phyloP scores from a whole-genome alignment of 2,113 vertebrate genomes.

The Rhea americana region DNA sequence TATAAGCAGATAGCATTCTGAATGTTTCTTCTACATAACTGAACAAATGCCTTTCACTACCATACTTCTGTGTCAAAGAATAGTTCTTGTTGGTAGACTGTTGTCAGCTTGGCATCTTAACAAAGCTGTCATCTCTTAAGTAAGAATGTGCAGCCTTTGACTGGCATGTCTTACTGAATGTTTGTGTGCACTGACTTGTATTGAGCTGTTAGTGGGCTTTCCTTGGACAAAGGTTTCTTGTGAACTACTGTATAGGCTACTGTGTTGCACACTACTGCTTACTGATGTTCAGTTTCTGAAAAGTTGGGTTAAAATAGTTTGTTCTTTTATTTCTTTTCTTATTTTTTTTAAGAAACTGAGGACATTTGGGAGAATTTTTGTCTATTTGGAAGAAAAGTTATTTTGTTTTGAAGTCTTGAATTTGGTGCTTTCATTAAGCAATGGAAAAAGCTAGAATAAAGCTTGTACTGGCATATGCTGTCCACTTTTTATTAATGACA shows the following conservation, averaged over 20 bases:
- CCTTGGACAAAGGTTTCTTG: neutral
- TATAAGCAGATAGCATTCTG: neutral
- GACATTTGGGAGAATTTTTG: neutral
- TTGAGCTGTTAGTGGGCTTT: neutral
- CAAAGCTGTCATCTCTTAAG: neutral
- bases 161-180: neutral
- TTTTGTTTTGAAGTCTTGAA: neutral
- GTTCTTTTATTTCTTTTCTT: too few species aligned
- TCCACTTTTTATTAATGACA: neutral
- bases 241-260: neutral
- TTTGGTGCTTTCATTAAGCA: neutral
- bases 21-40: neutral
- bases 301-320: neutral
- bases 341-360: neutral
- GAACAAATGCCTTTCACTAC: neutral
- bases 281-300: neutral
- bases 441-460: slow-evolving; percentile 53
- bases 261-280: neutral
- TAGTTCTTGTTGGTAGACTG: neutral
- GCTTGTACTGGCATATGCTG: neutral
- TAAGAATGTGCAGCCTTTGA: neutral
- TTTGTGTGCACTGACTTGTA: neutral
- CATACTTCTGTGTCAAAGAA: neutral
- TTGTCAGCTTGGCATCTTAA: neutral
- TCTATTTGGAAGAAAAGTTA: neutral